Base-by-base conservation (phyloP, 1,140 invertebrate species). In the Muscidifurax raptorellus region DNA sequence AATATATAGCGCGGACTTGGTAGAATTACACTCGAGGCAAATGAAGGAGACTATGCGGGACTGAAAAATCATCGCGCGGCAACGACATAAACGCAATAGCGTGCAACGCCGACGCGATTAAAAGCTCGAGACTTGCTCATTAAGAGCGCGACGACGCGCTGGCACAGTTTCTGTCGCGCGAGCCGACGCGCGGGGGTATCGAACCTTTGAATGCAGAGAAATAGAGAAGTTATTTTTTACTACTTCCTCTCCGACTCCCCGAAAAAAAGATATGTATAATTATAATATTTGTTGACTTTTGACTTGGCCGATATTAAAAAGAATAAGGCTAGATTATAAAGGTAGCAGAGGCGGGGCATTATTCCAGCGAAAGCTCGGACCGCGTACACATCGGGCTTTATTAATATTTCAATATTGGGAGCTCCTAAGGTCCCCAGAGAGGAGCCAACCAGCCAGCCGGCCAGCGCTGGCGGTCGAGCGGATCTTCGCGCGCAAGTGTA, bases 61-160 rank as follows among this genome's bases (percentile, higher is more conserved):
- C 69, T 36, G 69, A 72, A 82, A 82, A 82, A 82, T 82, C 32
- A 76, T 75, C 59, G 25, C 59, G 71, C n/a, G 32, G 28, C 69
- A 32, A 28, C 66, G 13, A 18, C n/a, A 25, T 72, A 22, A 25
- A 59, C 10, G 18, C 22, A 75, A 40, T 30, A 36, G 13, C 30
- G 40, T 44, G 72, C n/a, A 78, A 64, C 67, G 66, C 66, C 66
- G 15, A 9, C 28, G 36, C 32, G n/a, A 79, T 79, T 79, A 79
- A 84, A 72, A 84, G 36, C 82, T 79, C 44, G 64, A 36, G 28
- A 22, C 40, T 28, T n/a, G 10, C 82, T 83, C 82, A 69, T 83
- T 52, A 83, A 77, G 72, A 47, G 15, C n/a, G 12, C 81, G 22
- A 18, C 27, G 10, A 25, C 25, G 25, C 36, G 67, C 44, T 25